Conservation (phyloP, 2,888 invertebrate genomes). For the Caenorhabditis sp. region DNA sequence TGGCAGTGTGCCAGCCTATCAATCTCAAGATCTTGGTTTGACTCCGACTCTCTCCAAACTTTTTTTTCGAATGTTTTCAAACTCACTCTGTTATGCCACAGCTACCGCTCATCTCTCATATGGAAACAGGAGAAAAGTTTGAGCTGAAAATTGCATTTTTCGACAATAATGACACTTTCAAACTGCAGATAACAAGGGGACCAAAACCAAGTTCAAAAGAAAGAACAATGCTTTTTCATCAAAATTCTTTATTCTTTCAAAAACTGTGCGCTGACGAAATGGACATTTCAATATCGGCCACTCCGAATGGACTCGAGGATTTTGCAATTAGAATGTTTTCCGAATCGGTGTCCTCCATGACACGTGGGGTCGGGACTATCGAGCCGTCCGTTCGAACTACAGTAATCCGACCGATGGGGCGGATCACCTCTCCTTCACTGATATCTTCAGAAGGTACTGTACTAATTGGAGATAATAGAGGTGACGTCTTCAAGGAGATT, state of each 20-base stretch:
- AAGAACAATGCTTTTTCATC: not conserved
- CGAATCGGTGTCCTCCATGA: conserved; percentile 20
- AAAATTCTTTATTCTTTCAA: conserved; percentile 21
- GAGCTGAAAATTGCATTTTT: conserved; percentile 14
- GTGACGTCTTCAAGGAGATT: not conserved
- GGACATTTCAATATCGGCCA: conserved; percentile 35
- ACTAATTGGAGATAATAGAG: conserved; percentile 31
- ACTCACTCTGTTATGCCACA: conserved; percentile 74
- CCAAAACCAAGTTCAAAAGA: not conserved
- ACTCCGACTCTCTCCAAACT: too few species aligned
- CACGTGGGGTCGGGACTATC: conserved; percentile 34
- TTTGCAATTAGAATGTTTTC: conserved; percentile 31
- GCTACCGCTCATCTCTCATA: conserved; percentile 70
- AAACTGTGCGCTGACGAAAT: conserved; percentile 32
- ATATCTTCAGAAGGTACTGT: conserved; percentile 26
- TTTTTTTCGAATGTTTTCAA: not conserved
- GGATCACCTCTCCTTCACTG: conserved; percentile 51
- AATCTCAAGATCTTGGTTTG: too few species aligned
- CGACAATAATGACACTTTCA: too few species aligned
- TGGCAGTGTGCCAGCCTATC: not conserved
- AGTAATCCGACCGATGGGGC: conserved; percentile 14
- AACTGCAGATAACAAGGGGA: not conserved
- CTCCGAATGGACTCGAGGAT: conserved; percentile 36
- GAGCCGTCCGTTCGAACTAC: conserved; percentile 48
- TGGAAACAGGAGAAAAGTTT: not conserved